phyloP scores from a whole-genome alignment of 1,140 invertebrate genomes.

The Lordiphosa stackelbergi region DNA sequence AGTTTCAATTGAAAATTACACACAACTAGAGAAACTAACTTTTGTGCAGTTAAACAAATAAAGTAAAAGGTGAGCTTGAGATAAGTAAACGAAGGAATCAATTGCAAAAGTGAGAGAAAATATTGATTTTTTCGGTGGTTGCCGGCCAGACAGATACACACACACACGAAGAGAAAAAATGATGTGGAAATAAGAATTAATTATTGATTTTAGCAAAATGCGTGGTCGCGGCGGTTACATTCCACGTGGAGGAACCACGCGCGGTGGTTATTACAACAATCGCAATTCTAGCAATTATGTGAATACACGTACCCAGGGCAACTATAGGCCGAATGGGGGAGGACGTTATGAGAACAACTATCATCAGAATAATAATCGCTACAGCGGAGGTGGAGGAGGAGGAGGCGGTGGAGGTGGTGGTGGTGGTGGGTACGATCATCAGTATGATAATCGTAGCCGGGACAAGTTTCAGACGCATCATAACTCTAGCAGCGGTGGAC shows the following conservation, averaged over 20 bases:
- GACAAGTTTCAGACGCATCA: conserved; percentile 36
- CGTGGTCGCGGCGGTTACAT: conserved; percentile 67
- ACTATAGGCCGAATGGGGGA: conserved; percentile 50
- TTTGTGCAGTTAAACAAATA: too few species aligned
- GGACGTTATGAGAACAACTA: conserved; percentile 66
- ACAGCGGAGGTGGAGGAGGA: conserved; percentile 19
- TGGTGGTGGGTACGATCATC: conserved; percentile 7
- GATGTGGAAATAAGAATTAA: too few species aligned
- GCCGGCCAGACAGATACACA: too few species aligned
- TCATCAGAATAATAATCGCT: conserved; percentile 45
- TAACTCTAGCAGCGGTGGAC: conserved; percentile 54
- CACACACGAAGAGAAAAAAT: too few species aligned
- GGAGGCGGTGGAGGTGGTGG: conserved; percentile 4
- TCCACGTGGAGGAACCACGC: conserved; percentile 56
- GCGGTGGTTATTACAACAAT: conserved; percentile 67
- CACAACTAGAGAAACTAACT: too few species aligned
- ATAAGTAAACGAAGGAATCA: too few species aligned
- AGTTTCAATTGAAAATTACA: too few species aligned
- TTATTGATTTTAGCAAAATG: conserved; percentile 38
- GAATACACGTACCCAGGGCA: conserved; percentile 61
- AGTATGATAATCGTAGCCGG: conserved; percentile 62
- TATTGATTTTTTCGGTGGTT: too few species aligned
- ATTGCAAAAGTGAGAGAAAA: too few species aligned
- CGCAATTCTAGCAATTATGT: conserved; percentile 69
- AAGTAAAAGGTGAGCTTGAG: too few species aligned